A percentile compares a stretch with the other conserved stretches of the same genome.
Conservation (phyloP, 2,113 vertebrate genomes). For the Scophthalmus maximus region DNA sequence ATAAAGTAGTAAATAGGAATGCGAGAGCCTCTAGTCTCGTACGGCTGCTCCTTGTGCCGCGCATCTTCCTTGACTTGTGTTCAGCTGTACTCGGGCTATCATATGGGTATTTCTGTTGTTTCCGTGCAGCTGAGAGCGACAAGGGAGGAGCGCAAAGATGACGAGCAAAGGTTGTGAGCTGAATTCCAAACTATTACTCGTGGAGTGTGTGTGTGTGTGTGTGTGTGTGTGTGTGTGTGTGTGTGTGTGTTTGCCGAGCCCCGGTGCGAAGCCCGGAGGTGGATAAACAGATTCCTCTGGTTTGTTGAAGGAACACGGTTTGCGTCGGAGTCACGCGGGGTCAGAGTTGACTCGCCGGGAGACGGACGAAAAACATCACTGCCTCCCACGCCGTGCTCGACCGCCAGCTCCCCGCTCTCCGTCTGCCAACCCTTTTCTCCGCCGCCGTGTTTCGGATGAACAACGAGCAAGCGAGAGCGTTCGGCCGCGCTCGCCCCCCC, state of each 20-base stretch:
- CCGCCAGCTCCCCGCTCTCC: conserved; percentile 43
- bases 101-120: conserved; percentile 9
- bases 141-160: conserved; percentile 39
- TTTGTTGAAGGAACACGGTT: conserved; percentile 37
- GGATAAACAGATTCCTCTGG: conserved; percentile 51
- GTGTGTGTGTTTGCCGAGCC: conserved; percentile 13
- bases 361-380: conserved; percentile 43
- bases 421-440: conserved; percentile 26
- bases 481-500: no score
- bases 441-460: conserved; percentile 14
- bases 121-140: conserved; percentile 33
- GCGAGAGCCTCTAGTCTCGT: conserved; percentile 10
- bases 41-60: not conserved
- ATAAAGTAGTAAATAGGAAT: conserved; percentile 18
- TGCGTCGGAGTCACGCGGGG: conserved; percentile 49
- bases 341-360: conserved; percentile 52
- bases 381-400: conserved; percentile 46
- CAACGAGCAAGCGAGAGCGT: no score
- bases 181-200: conserved; percentile 43
- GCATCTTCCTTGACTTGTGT: not conserved
- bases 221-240: conserved; percentile 17
- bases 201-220: conserved; percentile 24
- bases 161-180: conserved; percentile 52
- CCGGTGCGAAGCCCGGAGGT: conserved; percentile 43
- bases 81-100: conserved; percentile 1